Conservation (phyloP, 2,113 vertebrate species). For the Nothocercus nigrocapillus region DNA sequence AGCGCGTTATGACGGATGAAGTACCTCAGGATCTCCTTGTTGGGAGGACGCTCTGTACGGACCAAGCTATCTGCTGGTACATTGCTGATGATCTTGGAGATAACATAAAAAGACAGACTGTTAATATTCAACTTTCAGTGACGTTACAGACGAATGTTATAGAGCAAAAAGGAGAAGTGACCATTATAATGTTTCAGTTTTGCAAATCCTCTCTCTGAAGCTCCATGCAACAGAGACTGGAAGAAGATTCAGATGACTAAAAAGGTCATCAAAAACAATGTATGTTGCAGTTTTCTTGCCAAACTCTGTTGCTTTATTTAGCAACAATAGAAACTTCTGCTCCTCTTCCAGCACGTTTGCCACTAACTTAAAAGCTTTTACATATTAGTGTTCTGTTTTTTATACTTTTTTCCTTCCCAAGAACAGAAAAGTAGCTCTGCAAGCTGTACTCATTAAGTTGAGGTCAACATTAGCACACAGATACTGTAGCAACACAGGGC, state of each 20-base stretch:
- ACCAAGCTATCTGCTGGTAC: conserved; percentile 92
- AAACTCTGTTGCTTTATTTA: background rate
- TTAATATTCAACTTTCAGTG: background rate
- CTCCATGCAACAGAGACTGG: background rate
- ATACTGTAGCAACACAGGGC: background rate
- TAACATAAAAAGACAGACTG: background rate
- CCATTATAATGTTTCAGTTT: background rate
- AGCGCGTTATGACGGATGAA: conserved; percentile 94
- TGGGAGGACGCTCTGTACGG: conserved; percentile 94
- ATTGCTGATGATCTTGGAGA: conserved; percentile 88
- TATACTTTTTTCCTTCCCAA: background rate
- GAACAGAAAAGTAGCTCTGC: background rate
- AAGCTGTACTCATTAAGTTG: background rate
- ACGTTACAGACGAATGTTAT: background rate
- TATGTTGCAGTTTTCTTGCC: background rate
- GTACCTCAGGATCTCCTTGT: conserved; percentile 98
- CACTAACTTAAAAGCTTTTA: background rate
- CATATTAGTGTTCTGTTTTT: background rate
- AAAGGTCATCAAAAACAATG: background rate
- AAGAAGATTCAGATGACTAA: background rate
- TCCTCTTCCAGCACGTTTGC: background rate
- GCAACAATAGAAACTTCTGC: background rate
- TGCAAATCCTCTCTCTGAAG: background rate
- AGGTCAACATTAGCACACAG: background rate
- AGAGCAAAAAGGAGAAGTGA: background rate